Evolutionary conservation across 1,140 invertebrate genomes (phyloP).

Genomic region (Brachionus sp.): DNA sequence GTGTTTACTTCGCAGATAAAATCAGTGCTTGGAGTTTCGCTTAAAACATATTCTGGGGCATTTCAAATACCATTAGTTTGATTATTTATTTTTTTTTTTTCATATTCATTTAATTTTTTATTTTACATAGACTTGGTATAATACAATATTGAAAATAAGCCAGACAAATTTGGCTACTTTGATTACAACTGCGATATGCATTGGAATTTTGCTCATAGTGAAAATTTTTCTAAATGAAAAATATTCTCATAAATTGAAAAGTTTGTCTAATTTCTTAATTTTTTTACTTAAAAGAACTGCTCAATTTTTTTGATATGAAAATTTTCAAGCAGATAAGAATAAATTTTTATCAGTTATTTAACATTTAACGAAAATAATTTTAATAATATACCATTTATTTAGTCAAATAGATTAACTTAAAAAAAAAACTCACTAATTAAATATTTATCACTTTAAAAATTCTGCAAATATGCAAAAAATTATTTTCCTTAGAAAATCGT

Average conservation of each 20-base stretch:
- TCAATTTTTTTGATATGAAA: too few relatives aligned
- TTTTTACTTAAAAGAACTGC: too few relatives aligned
- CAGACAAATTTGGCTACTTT: slow-evolving; percentile 47
- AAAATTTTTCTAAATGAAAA: slow-evolving; percentile 56
- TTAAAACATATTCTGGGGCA: slow-evolving; percentile 52
- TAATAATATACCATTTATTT: too few relatives aligned
- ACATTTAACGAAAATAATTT: too few relatives aligned
- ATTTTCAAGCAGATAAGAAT: background rate
- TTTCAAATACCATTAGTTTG: slow-evolving; percentile 59
- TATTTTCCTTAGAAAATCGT: too few relatives aligned
- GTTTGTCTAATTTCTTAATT: background rate
- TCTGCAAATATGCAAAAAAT: too few relatives aligned
- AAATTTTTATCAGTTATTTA: background rate
- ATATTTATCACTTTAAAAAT: too few relatives aligned
- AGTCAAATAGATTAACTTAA: too few relatives aligned
- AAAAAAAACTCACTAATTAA: too few relatives aligned
- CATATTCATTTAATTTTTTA: background rate
- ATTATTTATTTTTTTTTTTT: slow-evolving; percentile 48
- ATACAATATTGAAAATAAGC: background rate
- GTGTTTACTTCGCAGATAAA: slow-evolving; percentile 58
- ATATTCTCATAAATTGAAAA: slow-evolving; percentile 50
- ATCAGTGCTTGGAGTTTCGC: slow-evolving; percentile 57
- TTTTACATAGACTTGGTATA: background rate
- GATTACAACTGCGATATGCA: slow-evolving; percentile 52
- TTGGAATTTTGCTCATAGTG: slow-evolving; percentile 53